Base-by-base conservation (phyloP, 2,888 invertebrate genomes). In the Malacosoma neustria region DNA sequence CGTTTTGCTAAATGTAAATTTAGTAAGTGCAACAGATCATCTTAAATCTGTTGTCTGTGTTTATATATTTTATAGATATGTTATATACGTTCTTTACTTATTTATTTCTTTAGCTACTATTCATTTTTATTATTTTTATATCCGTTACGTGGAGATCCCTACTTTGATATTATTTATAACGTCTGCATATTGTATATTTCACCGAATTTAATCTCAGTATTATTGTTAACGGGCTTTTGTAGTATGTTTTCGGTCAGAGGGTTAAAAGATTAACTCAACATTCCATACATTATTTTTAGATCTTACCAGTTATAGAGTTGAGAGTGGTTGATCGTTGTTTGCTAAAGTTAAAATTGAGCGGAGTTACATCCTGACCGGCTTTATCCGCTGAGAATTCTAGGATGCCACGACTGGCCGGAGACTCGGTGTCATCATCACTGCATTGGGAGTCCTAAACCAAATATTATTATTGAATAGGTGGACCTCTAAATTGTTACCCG, bases 341-440 rank as follows among this genome's bases (percentile, higher is more conserved):
- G 51, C 89, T 90, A 61, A 93, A 94, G 61, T 93, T 91, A 52
- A 93, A 89, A 72, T 95, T 95, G 46, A 94, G 89, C 0, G 95
- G 95, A 1, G 95, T 95, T 38, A 95, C 93, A 63, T 96, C 95
- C 60, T 91, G 92, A 1, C 95, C 95, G 0, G 95, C 95, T 66
- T 95, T 95, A 46, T 93, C 93, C 0, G 96, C 93, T 13, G 93
- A 91, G 73, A 96, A 94, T 72, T 96, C 95, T 37, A 96, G 74
- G 53, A 93, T 92, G 32, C 92, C 92, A 42, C 92, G 90, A 38
- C 92, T 91, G 1, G 75, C 71, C 1, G 86, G 84, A 0, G 84
- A 80, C 42, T 86, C 86, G 0, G 86, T 85, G 30, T 86, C 87
- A 34, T 87, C 86, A 39, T 86, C 86, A 36, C 85, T 86, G 49